These are phyloP conservation scores for Tuta absoluta DNA, from an alignment of 2,888 invertebrate genomes.

Conservation along the genomic window DNA sequence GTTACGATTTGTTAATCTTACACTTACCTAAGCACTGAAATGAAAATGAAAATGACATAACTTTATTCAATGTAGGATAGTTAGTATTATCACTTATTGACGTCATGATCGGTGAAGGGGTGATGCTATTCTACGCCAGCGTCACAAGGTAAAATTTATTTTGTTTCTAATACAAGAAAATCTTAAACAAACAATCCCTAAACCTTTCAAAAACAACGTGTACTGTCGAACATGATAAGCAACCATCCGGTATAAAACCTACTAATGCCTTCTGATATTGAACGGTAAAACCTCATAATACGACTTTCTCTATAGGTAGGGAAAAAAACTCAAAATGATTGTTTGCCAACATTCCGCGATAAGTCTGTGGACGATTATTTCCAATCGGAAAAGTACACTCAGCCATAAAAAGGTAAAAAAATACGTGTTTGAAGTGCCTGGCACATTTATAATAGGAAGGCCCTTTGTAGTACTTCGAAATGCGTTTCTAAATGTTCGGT, in stretches of 20 bases:
- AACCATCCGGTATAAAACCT: constrained; percentile 22
- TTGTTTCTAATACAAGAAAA: not conserved
- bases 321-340: constrained; percentile 22
- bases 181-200: not conserved
- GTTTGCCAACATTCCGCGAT: constrained; percentile 22
- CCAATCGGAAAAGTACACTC: constrained; percentile 17
- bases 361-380: constrained; percentile 17
- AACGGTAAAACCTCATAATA: constrained; percentile 25
- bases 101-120: too few species aligned
- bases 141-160: too few species aligned
- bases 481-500: too few species aligned
- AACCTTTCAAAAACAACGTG: not conserved
- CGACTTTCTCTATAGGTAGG: constrained; percentile 10
- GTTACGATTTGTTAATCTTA: too few species aligned
- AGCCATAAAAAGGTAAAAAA: not conserved
- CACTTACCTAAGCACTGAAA: too few species aligned
- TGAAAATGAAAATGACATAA: too few species aligned
- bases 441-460: not conserved
- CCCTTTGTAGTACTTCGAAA: too few species aligned
- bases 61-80: too few species aligned
- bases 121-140: too few species aligned
- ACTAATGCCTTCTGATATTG: constrained; percentile 15
- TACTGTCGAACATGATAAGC: not conserved
- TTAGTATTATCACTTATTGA: not conserved
- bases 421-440: not conserved